Evolutionary conservation across 2,888 invertebrate species (phyloP), one percentile per base, ranked within the genome.

Genomic region (Mythimna ferrago): DNA sequence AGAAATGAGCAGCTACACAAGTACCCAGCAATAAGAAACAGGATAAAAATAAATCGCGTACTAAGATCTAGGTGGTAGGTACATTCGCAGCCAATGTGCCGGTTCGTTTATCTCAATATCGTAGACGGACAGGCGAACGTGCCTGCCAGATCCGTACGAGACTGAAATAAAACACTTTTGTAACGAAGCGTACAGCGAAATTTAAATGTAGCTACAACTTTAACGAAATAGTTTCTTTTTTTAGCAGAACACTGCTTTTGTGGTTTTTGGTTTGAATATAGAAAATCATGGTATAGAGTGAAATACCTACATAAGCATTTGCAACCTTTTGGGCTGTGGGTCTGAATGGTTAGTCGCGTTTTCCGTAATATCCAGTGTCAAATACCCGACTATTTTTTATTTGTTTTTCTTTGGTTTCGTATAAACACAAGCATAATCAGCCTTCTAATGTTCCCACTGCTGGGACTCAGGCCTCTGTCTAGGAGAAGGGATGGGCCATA

Each of bases 51-150:
- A 86, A 85, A 85, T 75, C 72, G 58, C 71, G 57, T 58, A 60
- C 53, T 64, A 79, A 77, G 51, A 66, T 75, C 80, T 77, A 75
- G 75, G 57, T 57, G 48, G 76, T 58, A 80, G 63, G 69, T 78
- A 82, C 62, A 82, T 81, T 84, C 76, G 75, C 76, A 86, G 83
- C 85, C 92, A 90, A 93, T 93, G 90, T 91, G 87, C 86, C 91
- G 93, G 92, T 94, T 94, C 94, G 93, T 94, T 94, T 94, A 91
- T 94, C 93, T 93, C 93, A 93, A 94, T 94, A 92, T 91, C 90
- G 87, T 87, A 88, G 88, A 88, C 87, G 82, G 89, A 88, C 89
- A 86, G 86, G 87, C 85, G 83, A 84, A 92, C 92, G 91, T 93
- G 92, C 89, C 80, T 74, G 73, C 85, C 73, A 75, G 73, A 83